A percentile compares a stretch with the other conserved stretches of the same genome.
These are phyloP conservation scores for Sphyrna mokarran DNA, from an alignment of 2,113 vertebrate species.

Conservation along the genomic window DNA sequence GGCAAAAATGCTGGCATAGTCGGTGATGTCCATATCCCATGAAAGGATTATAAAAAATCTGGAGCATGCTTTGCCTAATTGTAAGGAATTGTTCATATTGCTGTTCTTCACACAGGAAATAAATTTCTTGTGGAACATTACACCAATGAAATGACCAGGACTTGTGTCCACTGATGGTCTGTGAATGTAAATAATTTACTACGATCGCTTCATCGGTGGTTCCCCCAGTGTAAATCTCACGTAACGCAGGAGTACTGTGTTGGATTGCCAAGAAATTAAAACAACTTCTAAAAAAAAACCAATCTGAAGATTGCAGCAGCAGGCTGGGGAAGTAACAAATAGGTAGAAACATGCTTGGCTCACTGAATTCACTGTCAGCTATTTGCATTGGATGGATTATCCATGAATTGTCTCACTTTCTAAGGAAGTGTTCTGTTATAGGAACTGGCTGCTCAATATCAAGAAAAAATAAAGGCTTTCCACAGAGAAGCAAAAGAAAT, in stretches of 20 bases:
- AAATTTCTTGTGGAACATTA: not conserved
- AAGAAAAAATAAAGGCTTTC: not conserved
- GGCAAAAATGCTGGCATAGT: too few relatives aligned
- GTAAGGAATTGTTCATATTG: not conserved
- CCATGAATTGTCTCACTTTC: not conserved
- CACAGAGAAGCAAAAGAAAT: not conserved
- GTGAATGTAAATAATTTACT: not conserved
- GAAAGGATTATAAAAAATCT: too few relatives aligned
- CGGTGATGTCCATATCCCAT: too few relatives aligned
- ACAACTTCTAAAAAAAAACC: not conserved
- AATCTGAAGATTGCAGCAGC: not conserved
- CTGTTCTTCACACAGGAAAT: not conserved
- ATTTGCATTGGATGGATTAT: not conserved
- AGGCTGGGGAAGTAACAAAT: not conserved
- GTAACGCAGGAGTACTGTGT: not conserved
- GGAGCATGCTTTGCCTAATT: not conserved
- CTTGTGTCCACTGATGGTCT: not conserved
- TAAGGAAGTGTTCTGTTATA: not conserved
- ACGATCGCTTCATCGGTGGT: not conserved
- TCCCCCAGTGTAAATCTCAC: not conserved
- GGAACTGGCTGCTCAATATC: not conserved
- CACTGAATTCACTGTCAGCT: not conserved
- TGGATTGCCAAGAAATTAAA: not conserved
- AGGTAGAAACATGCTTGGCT: not conserved
- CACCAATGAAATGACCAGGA: not conserved